Base-by-base conservation (phyloP, 2,113 vertebrate genomes). In the Hirundichthys speculiger region DNA sequence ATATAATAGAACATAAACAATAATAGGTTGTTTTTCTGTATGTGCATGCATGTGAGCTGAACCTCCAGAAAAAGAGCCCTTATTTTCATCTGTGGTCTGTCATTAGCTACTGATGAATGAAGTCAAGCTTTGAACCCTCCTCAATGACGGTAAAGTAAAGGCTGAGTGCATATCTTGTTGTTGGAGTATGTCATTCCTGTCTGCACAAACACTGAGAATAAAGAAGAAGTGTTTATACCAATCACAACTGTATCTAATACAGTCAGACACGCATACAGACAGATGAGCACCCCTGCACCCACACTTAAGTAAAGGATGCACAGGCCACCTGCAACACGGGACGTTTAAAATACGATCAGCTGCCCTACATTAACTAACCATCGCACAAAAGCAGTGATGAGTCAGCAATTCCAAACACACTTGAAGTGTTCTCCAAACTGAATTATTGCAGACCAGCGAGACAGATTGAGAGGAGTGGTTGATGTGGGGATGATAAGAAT, bases 341-440 rank as follows among this genome's bases (percentile, higher is more conserved):
- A 67, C 21, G 14, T 72, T 60, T 57, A 81, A 75, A 77, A 64
- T 46, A 49, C 62, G 57, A 79, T 84, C 84, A 84, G 75, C 73
- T 82, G 71, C 58, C 65, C 73, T 34, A 47, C 46, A 85, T 86
- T 83, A 86, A 77, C 75, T 75, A 80, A 84, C 51, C 60, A 41
- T 52, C 58, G 68, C 68, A 82, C 54, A 70, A 81, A 82, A 69
- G 82, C 63, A 68, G 51, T 21, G 77, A 77, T 80, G 80, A 87
- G 62, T 90, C 86, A 74, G 64, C 72, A 76, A 72, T 73, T 77
- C 74, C 86, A 86, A 85, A 90, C 88, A 91, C 52, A 72, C 83
- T 80, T 72, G 74, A 88, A 89, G 79, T 49, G 14, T 61, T 59
- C 52, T 50, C 41, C 47, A 57, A 61, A 65, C 68, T 53, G 38